These are phyloP conservation scores for Drosophila neonasuta DNA, from an alignment of 2,888 invertebrate species.

Conservation along the genomic window DNA sequence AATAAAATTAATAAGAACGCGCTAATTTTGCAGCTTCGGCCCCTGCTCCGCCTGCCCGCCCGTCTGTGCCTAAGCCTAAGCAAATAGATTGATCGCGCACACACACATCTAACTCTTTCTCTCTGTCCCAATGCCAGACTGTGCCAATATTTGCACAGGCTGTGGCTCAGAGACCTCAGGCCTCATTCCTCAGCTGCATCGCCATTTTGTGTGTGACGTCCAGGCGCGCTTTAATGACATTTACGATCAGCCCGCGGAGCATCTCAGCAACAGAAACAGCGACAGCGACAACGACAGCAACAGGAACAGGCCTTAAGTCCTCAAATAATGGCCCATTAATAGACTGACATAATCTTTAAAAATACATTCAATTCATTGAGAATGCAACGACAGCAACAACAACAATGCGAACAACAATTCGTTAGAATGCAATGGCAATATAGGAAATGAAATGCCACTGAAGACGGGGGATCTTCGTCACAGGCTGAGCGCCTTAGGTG, in stretches of 20 bases:
- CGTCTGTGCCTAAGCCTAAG: conserved; percentile 41
- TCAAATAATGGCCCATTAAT: conserved; percentile 56
- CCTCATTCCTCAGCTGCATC: conserved; percentile 24
- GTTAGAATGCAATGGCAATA: conserved; percentile 51
- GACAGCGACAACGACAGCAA: background rate
- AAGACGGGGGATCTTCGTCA: conserved; percentile 31
- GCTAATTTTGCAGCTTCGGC: conserved; percentile 78
- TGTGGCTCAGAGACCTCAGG: conserved; percentile 20
- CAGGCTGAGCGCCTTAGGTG: conserved; percentile 32
- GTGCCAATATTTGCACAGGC: conserved; percentile 70
- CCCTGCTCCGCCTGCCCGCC: conserved; percentile 21
- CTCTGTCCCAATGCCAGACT: conserved; percentile 47
- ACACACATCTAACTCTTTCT: conserved; percentile 19
- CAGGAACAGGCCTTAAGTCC: conserved; percentile 34
- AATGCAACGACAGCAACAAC: conserved; percentile 33
- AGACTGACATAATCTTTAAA: conserved; percentile 56
- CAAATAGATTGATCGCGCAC: conserved; percentile 36
- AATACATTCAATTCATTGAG: conserved; percentile 62
- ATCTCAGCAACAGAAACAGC: conserved; percentile 7
- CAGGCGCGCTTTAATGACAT: conserved; percentile 27
- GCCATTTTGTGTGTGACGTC: conserved; percentile 57
- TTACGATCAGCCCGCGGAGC: conserved; percentile 17
- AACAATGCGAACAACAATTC: background rate
- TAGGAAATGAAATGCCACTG: conserved; percentile 18
- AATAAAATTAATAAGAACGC: conserved; percentile 82